These are phyloP conservation scores for Cheilosia impressa DNA, from an alignment of 2,888 invertebrate genomes.

Conservation along the genomic window DNA sequence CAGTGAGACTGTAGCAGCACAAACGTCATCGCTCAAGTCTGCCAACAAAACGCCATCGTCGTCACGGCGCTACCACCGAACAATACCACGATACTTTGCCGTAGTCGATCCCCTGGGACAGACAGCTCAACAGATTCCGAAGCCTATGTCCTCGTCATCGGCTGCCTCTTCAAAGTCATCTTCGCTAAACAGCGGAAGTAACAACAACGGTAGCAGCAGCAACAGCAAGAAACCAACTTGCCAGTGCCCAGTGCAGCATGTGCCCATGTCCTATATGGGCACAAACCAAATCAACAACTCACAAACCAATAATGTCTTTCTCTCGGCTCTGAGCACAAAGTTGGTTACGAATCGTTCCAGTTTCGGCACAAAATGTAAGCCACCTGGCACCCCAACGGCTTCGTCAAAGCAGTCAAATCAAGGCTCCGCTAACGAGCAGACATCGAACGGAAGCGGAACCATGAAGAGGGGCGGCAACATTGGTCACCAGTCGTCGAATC, in stretches of 20 bases:
- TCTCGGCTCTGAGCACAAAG: slow-evolving; percentile 79
- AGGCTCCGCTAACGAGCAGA: slow-evolving; percentile 74
- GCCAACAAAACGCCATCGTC: slow-evolving; percentile 81
- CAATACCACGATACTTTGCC: slow-evolving; percentile 83
- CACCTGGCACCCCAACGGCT: slow-evolving; percentile 76
- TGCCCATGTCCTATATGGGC: slow-evolving; percentile 84
- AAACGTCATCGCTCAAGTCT: slow-evolving; percentile 68
- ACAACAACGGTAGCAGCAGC: slow-evolving; percentile 38
- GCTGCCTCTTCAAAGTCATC: slow-evolving; percentile 54
- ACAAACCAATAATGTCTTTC: slow-evolving; percentile 78
- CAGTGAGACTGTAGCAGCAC: slow-evolving; percentile 64
- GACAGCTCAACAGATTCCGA: slow-evolving; percentile 73
- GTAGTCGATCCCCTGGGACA: slow-evolving; percentile 80
- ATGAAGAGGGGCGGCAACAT: slow-evolving; percentile 76
- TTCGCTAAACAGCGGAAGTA: slow-evolving; percentile 45
- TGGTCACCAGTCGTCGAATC: slow-evolving; percentile 68
- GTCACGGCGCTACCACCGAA: slow-evolving; percentile 83
- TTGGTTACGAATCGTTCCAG: slow-evolving; percentile 77
- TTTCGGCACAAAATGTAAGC: slow-evolving; percentile 62
- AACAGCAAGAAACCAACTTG: slow-evolving; percentile 82
- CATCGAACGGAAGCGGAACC: slow-evolving; percentile 68
- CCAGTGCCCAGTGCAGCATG: slow-evolving; percentile 84
- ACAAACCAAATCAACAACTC: slow-evolving; percentile 80
- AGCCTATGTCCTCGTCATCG: slow-evolving; percentile 64
- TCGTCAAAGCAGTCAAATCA: slow-evolving; percentile 65